Evolutionary conservation across 2,797 vertebrate species (phyloP).

Genomic region (Gambusia yucatana): DNA sequence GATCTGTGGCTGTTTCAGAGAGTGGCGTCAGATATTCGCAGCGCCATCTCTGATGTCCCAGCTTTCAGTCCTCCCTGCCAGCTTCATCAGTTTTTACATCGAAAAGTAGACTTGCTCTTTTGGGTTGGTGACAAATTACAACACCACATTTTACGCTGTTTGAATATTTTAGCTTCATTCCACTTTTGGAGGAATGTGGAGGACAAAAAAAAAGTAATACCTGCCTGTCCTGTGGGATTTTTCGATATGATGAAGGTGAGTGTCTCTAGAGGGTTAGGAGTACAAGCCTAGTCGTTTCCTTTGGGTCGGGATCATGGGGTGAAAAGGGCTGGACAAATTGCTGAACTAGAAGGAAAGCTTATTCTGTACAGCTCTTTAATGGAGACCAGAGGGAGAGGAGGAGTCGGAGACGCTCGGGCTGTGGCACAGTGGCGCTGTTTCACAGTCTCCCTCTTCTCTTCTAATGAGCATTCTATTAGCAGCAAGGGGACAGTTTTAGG

Average conservation of each 20-base stretch:
- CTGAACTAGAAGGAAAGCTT: constrained; percentile 52
- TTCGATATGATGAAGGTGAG: constrained; percentile 23
- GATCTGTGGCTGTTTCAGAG: constrained; percentile 59
- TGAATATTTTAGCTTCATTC: constrained; percentile 68
- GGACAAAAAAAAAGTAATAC: constrained; percentile 15
- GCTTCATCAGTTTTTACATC: constrained; percentile 74
- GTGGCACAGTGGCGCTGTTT: constrained; percentile 69
- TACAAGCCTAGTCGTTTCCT: constrained; percentile 22
- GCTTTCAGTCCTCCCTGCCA: constrained; percentile 62
- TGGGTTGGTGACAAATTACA: constrained; percentile 77
- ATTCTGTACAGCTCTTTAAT: constrained; percentile 65
- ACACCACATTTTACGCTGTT: constrained; percentile 62
- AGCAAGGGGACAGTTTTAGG: constrained; percentile 80
- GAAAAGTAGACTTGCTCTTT: constrained; percentile 75
- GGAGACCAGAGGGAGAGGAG: constrained; percentile 75
- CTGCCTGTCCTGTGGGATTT: constrained; percentile 44
- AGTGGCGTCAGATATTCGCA: constrained; percentile 71
- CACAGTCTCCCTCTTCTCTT: constrained; percentile 66
- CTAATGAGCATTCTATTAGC: constrained; percentile 86
- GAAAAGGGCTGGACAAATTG: constrained; percentile 48
- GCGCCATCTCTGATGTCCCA: constrained; percentile 63
- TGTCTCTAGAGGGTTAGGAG: constrained; percentile 43
- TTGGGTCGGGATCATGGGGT: constrained; percentile 46
- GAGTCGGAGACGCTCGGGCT: constrained; percentile 39
- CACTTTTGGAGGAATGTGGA: constrained; percentile 31